Conservation (phyloP, 1,140 invertebrate species). For the Eupeodes corollae region DNA sequence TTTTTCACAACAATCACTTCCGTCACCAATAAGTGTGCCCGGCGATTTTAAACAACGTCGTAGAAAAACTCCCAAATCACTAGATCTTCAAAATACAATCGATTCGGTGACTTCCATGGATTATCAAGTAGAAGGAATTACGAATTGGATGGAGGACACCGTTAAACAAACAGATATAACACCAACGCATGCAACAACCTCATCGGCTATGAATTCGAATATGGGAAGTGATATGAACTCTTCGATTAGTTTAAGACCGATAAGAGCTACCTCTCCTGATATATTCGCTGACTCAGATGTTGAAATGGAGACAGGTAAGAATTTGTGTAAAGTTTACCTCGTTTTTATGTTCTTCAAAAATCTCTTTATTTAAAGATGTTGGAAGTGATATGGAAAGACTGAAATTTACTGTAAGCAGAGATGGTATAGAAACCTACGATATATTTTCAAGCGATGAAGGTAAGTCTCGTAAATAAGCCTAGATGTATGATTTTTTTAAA, state of each 20-base stretch:
- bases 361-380: too few species aligned
- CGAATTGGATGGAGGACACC: too few species aligned
- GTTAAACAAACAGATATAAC: too few species aligned
- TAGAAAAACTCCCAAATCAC: too few species aligned
- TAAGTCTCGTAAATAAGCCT: slow-evolving; percentile 2
- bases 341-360: too few species aligned
- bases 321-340: not conserved
- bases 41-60: too few species aligned
- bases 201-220: not conserved
- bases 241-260: not conserved
- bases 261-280: slow-evolving; percentile 23
- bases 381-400: slow-evolving; percentile 2
- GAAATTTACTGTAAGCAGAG: not conserved
- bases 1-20: too few species aligned
- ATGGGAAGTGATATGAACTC: not conserved
- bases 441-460: slow-evolving; percentile 27
- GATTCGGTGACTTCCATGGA: too few species aligned
- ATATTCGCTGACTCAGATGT: slow-evolving; percentile 29
- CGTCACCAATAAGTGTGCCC: too few species aligned
- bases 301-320: slow-evolving; percentile 2
- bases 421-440: slow-evolving; percentile 11
- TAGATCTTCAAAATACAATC: too few species aligned
- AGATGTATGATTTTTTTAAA: slow-evolving; percentile 1
- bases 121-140: too few species aligned
- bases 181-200: too few species aligned